Evolutionary conservation across 2,113 vertebrate genomes (phyloP).

Genomic region (Elachura formosa): DNA sequence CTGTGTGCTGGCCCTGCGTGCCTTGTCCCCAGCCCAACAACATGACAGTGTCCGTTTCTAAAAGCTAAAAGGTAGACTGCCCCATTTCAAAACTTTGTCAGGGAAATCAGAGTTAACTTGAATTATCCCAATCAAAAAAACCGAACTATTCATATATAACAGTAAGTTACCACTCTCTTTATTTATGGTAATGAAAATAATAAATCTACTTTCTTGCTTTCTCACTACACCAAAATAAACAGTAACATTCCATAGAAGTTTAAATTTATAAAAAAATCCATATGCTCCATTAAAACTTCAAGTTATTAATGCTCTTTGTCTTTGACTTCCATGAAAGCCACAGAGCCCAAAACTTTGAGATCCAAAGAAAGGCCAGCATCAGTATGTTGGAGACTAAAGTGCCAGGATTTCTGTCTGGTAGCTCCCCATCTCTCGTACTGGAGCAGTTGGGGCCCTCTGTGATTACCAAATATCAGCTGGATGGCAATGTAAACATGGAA

Average conservation of each 20-base stretch:
- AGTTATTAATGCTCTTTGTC: neutral
- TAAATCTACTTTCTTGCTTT: neutral
- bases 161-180: neutral
- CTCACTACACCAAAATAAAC: neutral
- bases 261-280: neutral
- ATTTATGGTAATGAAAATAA: neutral
- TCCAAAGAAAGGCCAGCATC: neutral
- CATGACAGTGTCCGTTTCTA: neutral
- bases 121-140: slow-evolving; percentile 29
- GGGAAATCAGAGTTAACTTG: slow-evolving; percentile 48
- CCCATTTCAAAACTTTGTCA: neutral
- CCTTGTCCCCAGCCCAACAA: neutral
- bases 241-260: neutral
- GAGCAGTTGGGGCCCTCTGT: neutral
- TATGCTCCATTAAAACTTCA: neutral
- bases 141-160: slow-evolving; percentile 11
- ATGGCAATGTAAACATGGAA: fast-evolving
- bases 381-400: neutral
- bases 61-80: neutral
- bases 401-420: neutral
- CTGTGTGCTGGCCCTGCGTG: neutral
- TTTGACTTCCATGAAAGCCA: neutral
- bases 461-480: neutral
- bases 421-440: neutral
- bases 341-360: neutral